Base-by-base conservation (phyloP, 2,888 invertebrate genomes). In the Thymelicus sylvestris region DNA sequence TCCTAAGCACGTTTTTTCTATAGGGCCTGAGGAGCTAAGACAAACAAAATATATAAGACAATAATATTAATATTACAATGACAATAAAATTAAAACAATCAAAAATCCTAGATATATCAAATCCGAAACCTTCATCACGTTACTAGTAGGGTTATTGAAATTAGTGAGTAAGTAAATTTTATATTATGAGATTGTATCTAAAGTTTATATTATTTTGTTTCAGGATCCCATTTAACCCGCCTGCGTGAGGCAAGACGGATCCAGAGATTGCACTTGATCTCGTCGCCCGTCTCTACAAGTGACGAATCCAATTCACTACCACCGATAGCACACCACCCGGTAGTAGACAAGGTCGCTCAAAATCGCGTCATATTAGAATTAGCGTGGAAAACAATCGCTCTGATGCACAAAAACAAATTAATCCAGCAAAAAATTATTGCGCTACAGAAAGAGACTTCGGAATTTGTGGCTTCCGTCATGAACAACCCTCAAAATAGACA, bases 351-450 rank as follows among this genome's bases (percentile, higher is more conserved):
- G 67, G 74, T 68, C 0, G 83, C 82, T 57, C 92, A 92, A 72
- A 90, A 86, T 76, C 90, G 91, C 72, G 95, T 95, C 8, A 92
- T 96, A 57, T 85, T 96, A 41, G 95, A 95, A 67, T 94, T 96
- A 7, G 96, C 96, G 6, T 92, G 95, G 84, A 95, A 95, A 80
- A 96, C 96, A 0, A 94, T 96, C 55, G 94, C 94, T 12, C 86
- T 96, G 31, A 94, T 96, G 89, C 94, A 95, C 73, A 95, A 95
- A 74, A 96, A 96, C 85, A 94, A 92, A 73, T 79, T 95, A 57
- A 91, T 96, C 71, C 95, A 96, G 77, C 92, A 94, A 73, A 95
- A 95, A 77, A 90, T 96, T 70, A 89, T 94, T 7, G 94, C 93
- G 41, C 81, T 96, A 50, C 95, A 95, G 78, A 89, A 94, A 72